Base-by-base conservation (phyloP, 2,888 invertebrate genomes). In the Pandemis corylana region DNA sequence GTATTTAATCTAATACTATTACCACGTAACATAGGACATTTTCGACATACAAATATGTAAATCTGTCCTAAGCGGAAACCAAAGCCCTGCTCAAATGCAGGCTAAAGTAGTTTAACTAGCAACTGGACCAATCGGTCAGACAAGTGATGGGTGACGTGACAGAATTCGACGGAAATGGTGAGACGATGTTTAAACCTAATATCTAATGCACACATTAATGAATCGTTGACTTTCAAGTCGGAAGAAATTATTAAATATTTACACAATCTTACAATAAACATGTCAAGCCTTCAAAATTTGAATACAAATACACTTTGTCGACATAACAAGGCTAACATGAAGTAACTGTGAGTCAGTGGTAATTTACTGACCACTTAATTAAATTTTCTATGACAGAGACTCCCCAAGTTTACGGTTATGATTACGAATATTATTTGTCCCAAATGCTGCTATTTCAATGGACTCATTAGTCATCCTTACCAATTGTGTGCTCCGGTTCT, bases 401-500 rank as follows among this genome's bases (percentile, higher is more conserved):
- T 70, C 74, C 69, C 69, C 66, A 63, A 71, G 36, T 61, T 46
- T 75, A 75, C 75, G 12, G 67, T 62, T 71, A 71, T 71, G 66
- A 67, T 75, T 67, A 71, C 70, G 53, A 56, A 75, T 67, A 67
- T 67, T 67, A 67, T 67, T 53, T 67, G 75, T 75, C 75, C 70
- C 71, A 75, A 75, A 75, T 75, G 51, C 46, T 66, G 53, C 46
- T 62, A 67, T 76, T 76, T 73, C 66, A 65, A 73, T 73, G 67
- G 70, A 36, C 66, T 51, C 71, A 71, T 71, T 64, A 79, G 72
- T 76, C 77, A 78, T 79, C 79, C 77, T 76, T 75, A 75, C 78
- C 81, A 80, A 83, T 83, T 85, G 82, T 84, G 78, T 80, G 82
- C 59, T 69, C 77, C 74, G 79, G 79, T 85, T 86, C 86, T 84